These are phyloP conservation scores for Pygoscelis antarcticus DNA, from an alignment of 2,113 vertebrate species.

Conservation along the genomic window DNA sequence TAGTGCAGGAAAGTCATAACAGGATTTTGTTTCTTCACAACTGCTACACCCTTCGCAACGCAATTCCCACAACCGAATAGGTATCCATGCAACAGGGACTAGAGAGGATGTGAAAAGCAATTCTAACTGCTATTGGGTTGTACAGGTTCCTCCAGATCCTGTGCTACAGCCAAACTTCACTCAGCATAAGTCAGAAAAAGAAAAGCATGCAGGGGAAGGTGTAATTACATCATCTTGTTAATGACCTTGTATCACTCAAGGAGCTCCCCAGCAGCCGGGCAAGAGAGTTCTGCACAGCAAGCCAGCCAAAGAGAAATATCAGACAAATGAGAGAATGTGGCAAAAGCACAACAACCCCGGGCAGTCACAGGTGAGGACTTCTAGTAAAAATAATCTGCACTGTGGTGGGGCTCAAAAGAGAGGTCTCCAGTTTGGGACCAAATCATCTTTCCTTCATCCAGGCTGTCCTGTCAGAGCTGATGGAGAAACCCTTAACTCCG, in stretches of 20 bases:
- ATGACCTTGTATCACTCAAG: background rate
- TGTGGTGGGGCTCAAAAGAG: background rate
- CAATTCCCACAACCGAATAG: background rate
- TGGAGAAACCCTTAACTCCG: background rate
- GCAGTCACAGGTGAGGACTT: too few relatives aligned
- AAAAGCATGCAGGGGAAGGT: background rate
- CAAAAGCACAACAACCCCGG: fast-evolving
- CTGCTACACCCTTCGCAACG: too few relatives aligned
- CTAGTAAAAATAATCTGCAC: background rate
- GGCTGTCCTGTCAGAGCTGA: background rate
- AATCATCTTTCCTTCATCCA: background rate
- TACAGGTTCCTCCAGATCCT: background rate
- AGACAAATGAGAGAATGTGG: background rate
- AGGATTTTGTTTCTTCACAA: background rate
- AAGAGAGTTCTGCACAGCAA: background rate
- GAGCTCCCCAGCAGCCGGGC: background rate
- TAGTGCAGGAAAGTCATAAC: fast-evolving
- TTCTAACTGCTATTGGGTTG: background rate
- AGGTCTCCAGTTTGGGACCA: background rate
- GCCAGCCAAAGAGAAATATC: background rate
- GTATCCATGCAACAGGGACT: background rate
- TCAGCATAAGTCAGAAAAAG: background rate
- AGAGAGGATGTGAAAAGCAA: background rate
- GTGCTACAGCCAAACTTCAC: background rate
- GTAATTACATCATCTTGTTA: background rate